A percentile compares a stretch with the other conserved stretches of the same genome.
phyloP scores from a whole-genome alignment of 2,888 invertebrate species.

The Drosophila mimica region DNA sequence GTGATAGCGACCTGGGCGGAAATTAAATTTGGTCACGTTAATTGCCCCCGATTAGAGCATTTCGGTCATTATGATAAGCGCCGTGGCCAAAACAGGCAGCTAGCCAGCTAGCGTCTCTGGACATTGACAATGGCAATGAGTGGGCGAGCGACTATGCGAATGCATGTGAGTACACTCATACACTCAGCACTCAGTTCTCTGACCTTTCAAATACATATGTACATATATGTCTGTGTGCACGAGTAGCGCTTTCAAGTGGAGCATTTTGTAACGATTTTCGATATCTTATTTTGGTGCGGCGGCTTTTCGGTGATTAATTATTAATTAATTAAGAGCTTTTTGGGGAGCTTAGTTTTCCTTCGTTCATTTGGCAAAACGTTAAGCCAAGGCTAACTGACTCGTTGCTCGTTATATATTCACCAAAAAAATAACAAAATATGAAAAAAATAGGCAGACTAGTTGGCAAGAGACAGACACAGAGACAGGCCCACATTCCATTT shows the following conservation, averaged over 20 bases:
- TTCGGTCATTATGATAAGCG: constrained; percentile 77
- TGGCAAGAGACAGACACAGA: constrained; percentile 21
- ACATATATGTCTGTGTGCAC: not conserved
- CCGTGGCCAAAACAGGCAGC: constrained; percentile 18
- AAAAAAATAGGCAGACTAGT: not conserved
- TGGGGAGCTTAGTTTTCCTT: constrained; percentile 53
- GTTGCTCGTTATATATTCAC: constrained; percentile 25
- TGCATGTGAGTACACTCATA: constrained; percentile 6
- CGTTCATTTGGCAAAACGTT: constrained; percentile 38
- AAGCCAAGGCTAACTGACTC: constrained; percentile 18
- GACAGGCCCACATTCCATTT: constrained; percentile 23
- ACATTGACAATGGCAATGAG: constrained; percentile 56
- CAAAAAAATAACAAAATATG: not conserved
- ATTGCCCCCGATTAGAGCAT: constrained; percentile 76
- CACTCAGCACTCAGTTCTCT: not conserved
- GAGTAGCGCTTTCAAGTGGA: constrained; percentile 27
- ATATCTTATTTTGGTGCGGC: constrained; percentile 39
- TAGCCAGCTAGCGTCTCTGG: constrained; percentile 39
- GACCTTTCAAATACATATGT: constrained; percentile 15
- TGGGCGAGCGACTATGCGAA: constrained; percentile 12
- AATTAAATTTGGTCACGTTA: constrained; percentile 78
- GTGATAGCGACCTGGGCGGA: constrained; percentile 73
- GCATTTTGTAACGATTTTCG: constrained; percentile 35
- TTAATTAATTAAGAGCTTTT: constrained; percentile 77
- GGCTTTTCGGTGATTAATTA: constrained; percentile 71